Conservation (phyloP, 2,113 vertebrate genomes). For the Muntiacus reevesi region DNA sequence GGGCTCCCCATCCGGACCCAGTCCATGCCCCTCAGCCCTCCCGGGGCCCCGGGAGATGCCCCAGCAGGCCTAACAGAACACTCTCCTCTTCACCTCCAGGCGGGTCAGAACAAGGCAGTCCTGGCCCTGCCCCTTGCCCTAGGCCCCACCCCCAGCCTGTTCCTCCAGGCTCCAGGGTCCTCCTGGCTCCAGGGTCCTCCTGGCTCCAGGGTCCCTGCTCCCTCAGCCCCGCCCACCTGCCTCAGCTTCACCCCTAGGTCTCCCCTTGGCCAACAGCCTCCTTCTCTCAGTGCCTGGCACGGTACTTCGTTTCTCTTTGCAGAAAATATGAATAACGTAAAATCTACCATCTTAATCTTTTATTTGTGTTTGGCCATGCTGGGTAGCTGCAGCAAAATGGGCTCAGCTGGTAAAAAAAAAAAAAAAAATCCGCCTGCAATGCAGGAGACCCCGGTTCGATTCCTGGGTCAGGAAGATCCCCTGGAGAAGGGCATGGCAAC, state of each 20-base stretch:
- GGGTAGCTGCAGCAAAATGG: neutral
- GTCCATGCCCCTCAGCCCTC: neutral
- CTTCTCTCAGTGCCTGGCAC: accelerated
- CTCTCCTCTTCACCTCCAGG: too few relatives aligned
- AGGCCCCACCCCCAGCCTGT: neutral
- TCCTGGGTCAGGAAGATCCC: neutral
- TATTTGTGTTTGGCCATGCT: neutral
- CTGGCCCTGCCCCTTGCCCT: neutral
- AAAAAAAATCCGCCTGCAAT: neutral
- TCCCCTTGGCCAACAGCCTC: neutral
- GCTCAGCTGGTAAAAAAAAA: neutral
- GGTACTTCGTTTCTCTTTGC: neutral
- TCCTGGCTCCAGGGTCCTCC: too few relatives aligned
- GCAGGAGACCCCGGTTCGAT: neutral
- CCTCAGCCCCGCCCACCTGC: neutral
- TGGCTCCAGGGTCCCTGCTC: neutral
- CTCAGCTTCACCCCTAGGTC: neutral
- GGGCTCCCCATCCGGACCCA: too few relatives aligned
- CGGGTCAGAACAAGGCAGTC: neutral
- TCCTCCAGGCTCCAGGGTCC: too few relatives aligned
- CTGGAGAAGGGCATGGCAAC: neutral
- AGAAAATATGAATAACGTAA: neutral
- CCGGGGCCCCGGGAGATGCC: neutral
- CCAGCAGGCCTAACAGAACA: neutral
- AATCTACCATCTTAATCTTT: neutral